Conservation (phyloP, 2,113 vertebrate genomes). For the Mirza zaza region DNA sequence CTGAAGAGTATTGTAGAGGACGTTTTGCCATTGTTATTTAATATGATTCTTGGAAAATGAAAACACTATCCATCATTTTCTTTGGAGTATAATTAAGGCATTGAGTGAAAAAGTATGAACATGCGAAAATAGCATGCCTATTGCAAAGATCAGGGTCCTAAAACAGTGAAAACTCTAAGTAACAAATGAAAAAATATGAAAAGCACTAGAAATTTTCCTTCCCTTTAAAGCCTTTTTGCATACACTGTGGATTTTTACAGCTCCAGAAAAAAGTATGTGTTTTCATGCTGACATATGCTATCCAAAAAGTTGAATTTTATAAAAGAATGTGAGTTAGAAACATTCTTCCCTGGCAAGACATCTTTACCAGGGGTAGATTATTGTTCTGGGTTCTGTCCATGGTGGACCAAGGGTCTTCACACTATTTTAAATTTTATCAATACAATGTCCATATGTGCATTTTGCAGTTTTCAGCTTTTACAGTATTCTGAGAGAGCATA, state of each 20-base stretch:
- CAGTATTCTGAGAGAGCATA: not conserved
- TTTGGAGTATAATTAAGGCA: not conserved
- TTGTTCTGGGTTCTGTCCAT: not conserved
- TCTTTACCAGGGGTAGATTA: not conserved
- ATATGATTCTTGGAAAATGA: not conserved
- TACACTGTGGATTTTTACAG: not conserved
- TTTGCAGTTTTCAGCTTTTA: not conserved
- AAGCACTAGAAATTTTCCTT: not conserved
- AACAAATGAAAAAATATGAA: not conserved
- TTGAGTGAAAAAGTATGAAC: not conserved
- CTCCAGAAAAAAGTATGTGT: not conserved
- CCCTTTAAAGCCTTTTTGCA: not conserved
- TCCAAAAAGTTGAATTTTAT: conserved; percentile 20
- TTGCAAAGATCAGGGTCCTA: not conserved
- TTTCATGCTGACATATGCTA: not conserved
- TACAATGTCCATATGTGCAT: not conserved
- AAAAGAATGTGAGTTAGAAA: not conserved
- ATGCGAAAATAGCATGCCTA: not conserved
- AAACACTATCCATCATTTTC: not conserved
- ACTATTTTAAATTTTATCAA: not conserved
- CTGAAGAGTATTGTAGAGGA: not conserved
- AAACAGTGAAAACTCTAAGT: not conserved
- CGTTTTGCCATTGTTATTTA: conserved; percentile 38
- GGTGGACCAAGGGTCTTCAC: not conserved
- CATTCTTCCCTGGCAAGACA: not conserved